Conservation (phyloP, 2,113 vertebrate genomes). For the Nyctereutes procyonoides region DNA sequence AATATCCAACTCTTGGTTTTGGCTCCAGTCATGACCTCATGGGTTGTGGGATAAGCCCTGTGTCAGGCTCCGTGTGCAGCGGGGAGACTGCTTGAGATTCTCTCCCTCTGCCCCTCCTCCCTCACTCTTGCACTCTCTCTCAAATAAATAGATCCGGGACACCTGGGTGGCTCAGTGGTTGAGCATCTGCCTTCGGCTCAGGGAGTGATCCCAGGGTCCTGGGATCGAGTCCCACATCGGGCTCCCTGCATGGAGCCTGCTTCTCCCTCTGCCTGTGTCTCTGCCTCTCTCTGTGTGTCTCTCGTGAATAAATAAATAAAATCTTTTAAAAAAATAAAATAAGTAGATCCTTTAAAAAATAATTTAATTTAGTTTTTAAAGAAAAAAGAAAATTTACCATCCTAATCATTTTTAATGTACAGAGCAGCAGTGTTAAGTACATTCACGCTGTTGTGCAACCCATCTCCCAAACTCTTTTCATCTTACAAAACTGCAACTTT, state of each 20-base stretch:
- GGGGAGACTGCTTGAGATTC: background rate
- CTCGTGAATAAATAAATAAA: no score
- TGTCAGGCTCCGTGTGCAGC: background rate
- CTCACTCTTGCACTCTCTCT: background rate
- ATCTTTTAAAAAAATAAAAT: background rate
- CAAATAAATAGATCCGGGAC: background rate
- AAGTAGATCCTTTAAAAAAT: background rate
- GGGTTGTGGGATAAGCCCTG: background rate
- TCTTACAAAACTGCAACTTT: slow-evolving; percentile 9
- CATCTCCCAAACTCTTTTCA: background rate
- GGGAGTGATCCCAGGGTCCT: no score
- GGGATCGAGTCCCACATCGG: no score
- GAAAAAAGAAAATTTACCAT: background rate
- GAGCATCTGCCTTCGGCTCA: no score
- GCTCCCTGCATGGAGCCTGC: no score
- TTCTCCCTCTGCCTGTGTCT: no score
- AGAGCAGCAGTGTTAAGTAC: background rate
- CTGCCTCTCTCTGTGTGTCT: no score
- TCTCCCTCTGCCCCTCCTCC: background rate
- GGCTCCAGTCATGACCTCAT: background rate
- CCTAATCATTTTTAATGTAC: background rate
- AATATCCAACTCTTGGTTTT: background rate
- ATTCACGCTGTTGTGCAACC: background rate
- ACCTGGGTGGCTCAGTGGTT: no score
- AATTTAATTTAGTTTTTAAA: background rate